These are phyloP conservation scores for Catostylus mosaicus DNA, from an alignment of 30 jellyfish, hydroid and myxozoan genomes.

Conservation along the genomic window DNA sequence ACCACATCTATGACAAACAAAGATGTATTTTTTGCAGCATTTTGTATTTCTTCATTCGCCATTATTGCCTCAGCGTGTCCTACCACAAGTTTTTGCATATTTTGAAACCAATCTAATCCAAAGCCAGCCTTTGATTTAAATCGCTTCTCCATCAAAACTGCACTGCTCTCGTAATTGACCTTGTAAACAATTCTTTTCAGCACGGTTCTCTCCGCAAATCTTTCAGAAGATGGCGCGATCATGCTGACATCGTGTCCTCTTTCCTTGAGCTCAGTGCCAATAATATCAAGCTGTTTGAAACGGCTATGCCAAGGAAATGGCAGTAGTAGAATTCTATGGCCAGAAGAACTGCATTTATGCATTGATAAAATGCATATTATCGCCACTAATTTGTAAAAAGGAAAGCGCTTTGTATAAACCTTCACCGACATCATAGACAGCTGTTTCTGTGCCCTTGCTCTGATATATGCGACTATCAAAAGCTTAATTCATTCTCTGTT, in stretches of 20 bases:
- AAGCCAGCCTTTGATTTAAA: slow-evolving; percentile 36
- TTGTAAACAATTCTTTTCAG: slow-evolving; percentile 12
- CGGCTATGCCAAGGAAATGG: slow-evolving; percentile 87
- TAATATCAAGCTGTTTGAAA: slow-evolving; percentile 32
- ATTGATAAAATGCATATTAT: not conserved
- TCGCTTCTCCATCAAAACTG: slow-evolving; percentile 41
- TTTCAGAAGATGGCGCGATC: slow-evolving; percentile 45
- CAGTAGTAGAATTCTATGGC: slow-evolving; percentile 14
- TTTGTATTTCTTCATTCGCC: slow-evolving; percentile 17
- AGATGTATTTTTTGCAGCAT: slow-evolving; percentile 43
- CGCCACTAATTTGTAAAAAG: not conserved
- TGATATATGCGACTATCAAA: too few relatives aligned
- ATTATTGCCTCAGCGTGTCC: slow-evolving; percentile 24
- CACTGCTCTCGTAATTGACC: not conserved
- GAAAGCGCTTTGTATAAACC: not conserved
- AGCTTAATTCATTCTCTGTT: too few relatives aligned
- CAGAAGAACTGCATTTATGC: not conserved
- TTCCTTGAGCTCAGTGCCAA: slow-evolving; percentile 42
- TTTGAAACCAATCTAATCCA: slow-evolving; percentile 55
- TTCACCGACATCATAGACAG: too few relatives aligned
- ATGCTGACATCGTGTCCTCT: slow-evolving; percentile 63
- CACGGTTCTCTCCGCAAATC: not conserved
- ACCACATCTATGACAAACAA: slow-evolving; percentile 54
- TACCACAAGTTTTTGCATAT: slow-evolving; percentile 4
- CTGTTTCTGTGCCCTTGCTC: too few relatives aligned